Evolutionary conservation across 2,888 invertebrate species (phyloP), one percentile per base, ranked within the genome.

Genomic region (Nephrotoma flavescens): DNA sequence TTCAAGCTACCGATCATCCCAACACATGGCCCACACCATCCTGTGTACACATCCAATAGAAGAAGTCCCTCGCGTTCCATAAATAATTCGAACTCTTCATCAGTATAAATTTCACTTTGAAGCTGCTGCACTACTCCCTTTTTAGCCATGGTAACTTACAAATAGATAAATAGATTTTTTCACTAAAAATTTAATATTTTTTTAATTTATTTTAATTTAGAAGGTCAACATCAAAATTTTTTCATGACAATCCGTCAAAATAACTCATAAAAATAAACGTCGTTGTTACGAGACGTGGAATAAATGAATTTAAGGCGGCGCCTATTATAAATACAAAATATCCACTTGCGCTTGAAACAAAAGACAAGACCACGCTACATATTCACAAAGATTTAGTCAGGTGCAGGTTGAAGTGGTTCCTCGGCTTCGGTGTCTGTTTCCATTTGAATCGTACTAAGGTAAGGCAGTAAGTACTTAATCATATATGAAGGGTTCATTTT

Each of bases 21-120:
- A 87, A 94, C 91, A 90, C 97, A 97, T 0, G 97, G 97, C 0
- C 98, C 98, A 90, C 97, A 96, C 98, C 98, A 98, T 88, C 96
- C 96, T 6, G 97, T 95, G 91, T 96, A 98, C 12, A 98, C 94
- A 90, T 98, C 98, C 87, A 97, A 93, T 87, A 98, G 95, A 87
- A 96, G 92, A 12, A 97, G 92, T 88, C 97, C 98, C 87, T 95
- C 94, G 89, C 94, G 94, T 86, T 94, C 92, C 83, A 97, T 89
- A 89, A 97, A 94, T 90, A 95, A 95, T 86, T 94, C 94, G 95
- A 97, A 96, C 86, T 98, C 97, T 87, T 97, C 97, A 89, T 97
- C 96, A 1, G 93, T 96, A 89, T 94, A 94, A 52, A 98, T 93
- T 90, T 97, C 97, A 0, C 94, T 93, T 92, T 97, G 97, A 87